These are phyloP conservation scores for Cotesia glomerata DNA, from an alignment of 1,140 invertebrate genomes.

Conservation along the genomic window DNA sequence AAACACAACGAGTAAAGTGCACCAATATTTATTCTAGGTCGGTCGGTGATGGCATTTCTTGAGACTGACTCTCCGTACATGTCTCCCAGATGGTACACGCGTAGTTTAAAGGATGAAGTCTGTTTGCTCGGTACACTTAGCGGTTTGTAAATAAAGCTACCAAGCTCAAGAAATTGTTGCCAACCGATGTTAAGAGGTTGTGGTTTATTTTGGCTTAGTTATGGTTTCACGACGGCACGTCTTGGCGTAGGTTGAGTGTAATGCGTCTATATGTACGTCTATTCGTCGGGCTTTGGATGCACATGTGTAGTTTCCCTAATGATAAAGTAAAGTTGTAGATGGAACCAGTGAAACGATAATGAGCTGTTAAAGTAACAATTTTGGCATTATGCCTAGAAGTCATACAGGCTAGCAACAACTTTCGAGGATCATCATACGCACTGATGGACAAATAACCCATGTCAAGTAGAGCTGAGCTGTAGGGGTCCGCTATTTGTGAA, in stretches of 20 bases:
- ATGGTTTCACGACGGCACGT: background rate
- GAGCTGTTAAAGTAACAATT: conserved; percentile 38
- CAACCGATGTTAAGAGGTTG: background rate
- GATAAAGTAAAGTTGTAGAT: background rate
- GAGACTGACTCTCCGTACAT: background rate
- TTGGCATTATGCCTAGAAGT: conserved; percentile 25
- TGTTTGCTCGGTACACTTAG: conserved; percentile 31
- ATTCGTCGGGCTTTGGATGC: too few relatives aligned
- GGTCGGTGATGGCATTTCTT: background rate
- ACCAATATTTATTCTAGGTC: conserved; percentile 25
- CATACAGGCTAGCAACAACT: background rate
- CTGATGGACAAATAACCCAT: background rate
- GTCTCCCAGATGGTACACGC: background rate
- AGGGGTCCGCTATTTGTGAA: conserved; percentile 25
- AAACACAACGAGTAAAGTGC: background rate
- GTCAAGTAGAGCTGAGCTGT: background rate
- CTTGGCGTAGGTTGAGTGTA: too few relatives aligned
- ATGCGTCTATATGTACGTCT: too few relatives aligned
- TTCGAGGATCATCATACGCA: background rate
- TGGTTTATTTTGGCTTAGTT: background rate
- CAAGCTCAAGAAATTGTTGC: conserved; percentile 15
- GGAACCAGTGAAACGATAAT: conserved; percentile 15
- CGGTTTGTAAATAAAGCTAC: conserved; percentile 34
- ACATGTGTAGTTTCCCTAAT: background rate
- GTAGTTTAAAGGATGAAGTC: background rate